phyloP scores from a whole-genome alignment of 2,113 vertebrate species.

The Brachionichthys hirsutus region DNA sequence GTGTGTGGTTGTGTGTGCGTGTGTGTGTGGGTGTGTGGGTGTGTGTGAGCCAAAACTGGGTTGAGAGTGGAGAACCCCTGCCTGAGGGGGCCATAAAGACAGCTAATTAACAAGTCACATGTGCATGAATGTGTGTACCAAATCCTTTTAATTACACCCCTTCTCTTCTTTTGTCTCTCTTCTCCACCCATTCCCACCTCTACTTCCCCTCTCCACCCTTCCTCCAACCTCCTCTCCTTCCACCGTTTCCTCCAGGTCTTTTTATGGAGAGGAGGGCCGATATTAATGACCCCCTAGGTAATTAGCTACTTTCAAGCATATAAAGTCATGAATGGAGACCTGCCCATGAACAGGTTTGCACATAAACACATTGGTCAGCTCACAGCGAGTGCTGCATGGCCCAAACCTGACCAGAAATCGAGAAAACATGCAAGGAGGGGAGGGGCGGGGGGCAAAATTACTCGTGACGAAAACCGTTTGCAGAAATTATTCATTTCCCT shows the following conservation, averaged over 20 bases:
- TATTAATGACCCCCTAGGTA: conserved; percentile 57
- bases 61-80: conserved; percentile 66
- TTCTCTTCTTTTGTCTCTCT: conserved; percentile 21
- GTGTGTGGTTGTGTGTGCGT: no score
- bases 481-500: conserved; percentile 79
- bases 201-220: neutral
- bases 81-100: conserved; percentile 61
- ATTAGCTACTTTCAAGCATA: conserved; percentile 54
- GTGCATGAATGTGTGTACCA: conserved; percentile 59
- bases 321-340: conserved; percentile 56
- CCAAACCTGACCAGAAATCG: conserved; percentile 59
- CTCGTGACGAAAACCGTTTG: conserved; percentile 72
- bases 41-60: conserved; percentile 55
- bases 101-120: conserved; percentile 63
- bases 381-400: conserved; percentile 31
- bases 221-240: conserved; percentile 20
- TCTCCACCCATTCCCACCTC: conserved; percentile 16
- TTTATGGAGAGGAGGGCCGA: conserved; percentile 13
- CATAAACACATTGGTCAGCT: conserved; percentile 73
- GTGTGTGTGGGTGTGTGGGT: no score
- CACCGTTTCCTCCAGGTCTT: conserved; percentile 27
- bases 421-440: conserved; percentile 57
- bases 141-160: conserved; percentile 40
- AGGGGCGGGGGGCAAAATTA: conserved; percentile 41
- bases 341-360: conserved; percentile 71